phyloP scores from a whole-genome alignment of 2,113 vertebrate species.

The cat (Felis catus) region DNA sequence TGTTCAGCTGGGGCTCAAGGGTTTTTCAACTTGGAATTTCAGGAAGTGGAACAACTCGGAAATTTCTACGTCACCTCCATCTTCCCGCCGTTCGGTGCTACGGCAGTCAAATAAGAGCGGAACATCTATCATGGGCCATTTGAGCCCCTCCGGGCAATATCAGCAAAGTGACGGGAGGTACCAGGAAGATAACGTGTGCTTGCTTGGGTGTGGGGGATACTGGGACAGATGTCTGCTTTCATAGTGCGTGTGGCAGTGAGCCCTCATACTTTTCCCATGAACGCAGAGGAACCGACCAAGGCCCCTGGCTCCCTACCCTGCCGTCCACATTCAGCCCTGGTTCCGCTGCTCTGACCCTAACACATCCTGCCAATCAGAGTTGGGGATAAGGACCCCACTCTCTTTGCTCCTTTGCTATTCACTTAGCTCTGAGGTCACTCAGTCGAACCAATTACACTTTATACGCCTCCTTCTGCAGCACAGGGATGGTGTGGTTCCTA shows the following conservation, averaged over 20 bases:
- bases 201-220: background rate
- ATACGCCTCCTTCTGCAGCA: background rate
- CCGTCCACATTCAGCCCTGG: background rate
- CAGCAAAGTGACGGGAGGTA: background rate
- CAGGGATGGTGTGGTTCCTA: background rate
- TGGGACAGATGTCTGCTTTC: background rate
- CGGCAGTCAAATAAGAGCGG: background rate
- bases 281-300: background rate
- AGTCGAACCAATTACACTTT: background rate
- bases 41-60: background rate
- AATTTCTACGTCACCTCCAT: background rate
- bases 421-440: background rate
- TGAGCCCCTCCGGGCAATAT: background rate
- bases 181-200: background rate
- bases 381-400: background rate
- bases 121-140: background rate
- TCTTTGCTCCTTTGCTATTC: background rate
- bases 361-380: background rate
- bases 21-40: background rate
- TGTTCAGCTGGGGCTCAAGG: background rate
- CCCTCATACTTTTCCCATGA: background rate
- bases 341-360: background rate
- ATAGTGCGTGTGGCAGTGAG: rapidly evolving
- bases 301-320: background rate
- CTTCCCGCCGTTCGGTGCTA: background rate